phyloP scores from a whole-genome alignment of 2,888 invertebrate species.

The Adineta ricciae region DNA sequence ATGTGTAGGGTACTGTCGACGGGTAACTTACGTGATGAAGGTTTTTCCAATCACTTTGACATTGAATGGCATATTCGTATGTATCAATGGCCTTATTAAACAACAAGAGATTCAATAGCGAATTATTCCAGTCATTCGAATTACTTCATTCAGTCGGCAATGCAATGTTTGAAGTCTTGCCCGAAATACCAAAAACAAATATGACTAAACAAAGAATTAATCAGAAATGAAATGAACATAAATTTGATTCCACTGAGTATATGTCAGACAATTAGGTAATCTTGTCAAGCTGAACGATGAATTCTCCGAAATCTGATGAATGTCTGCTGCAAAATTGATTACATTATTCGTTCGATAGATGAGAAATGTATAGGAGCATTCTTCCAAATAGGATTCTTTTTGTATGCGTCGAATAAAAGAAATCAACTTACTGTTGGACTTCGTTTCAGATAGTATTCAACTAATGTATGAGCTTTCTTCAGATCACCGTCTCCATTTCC shows the following conservation, averaged over 20 bases:
- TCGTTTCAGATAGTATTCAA: slow-evolving; percentile 55
- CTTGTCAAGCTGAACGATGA: too few species aligned
- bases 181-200: slow-evolving; percentile 81
- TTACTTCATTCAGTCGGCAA: slow-evolving; percentile 60
- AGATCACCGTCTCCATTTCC: slow-evolving; percentile 66
- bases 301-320: too few species aligned
- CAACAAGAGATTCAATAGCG: too few species aligned
- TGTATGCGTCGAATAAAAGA: background rate
- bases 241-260: slow-evolving; percentile 1
- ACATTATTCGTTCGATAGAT: too few species aligned
- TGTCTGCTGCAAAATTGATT: too few species aligned
- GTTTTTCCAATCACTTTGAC: slow-evolving; percentile 74
- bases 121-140: background rate
- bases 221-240: too few species aligned
- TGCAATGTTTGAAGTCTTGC: slow-evolving; percentile 72
- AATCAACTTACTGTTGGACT: slow-evolving; percentile 57
- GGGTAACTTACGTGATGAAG: slow-evolving; percentile 72
- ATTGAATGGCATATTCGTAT: slow-evolving; percentile 70
- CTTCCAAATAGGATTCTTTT: too few species aligned
- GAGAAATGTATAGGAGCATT: too few species aligned
- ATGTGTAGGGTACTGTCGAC: background rate
- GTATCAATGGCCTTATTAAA: slow-evolving; percentile 57
- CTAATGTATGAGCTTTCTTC: slow-evolving; percentile 63
- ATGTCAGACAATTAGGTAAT: too few species aligned
- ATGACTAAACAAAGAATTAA: slow-evolving; percentile 60